Percentiles rank a stretch among this genome's conserved stretches.
Conservation (phyloP, 1,140 invertebrate genomes). For the Geopemphigus sp. region DNA sequence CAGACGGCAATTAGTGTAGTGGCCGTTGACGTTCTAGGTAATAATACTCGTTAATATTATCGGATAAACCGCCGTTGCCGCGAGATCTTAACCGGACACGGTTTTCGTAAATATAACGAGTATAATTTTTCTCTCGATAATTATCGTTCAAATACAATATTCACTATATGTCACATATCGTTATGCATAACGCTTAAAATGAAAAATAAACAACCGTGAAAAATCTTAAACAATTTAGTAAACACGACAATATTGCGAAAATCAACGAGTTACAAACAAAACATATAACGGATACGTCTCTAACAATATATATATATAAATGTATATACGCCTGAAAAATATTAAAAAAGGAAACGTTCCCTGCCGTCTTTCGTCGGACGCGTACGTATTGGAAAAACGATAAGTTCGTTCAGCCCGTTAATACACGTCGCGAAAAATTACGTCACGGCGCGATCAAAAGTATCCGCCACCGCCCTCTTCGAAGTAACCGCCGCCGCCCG, state of each 20-base stretch:
- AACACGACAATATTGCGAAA: conserved; percentile 11
- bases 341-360: no score
- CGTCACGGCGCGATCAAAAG: conserved; percentile 10
- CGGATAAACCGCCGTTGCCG: no score
- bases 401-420: no score
- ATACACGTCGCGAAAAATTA: no score
- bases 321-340: no score
- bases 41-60: no score
- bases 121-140: not conserved
- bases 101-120: no score
- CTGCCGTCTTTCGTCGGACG: not conserved
- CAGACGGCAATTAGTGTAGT: no score
- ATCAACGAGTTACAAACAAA: not conserved
- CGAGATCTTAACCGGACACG: no score
- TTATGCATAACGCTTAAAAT: not conserved
- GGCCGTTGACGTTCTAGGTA: no score
- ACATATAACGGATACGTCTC: not conserved
- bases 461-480: conserved; percentile 45
- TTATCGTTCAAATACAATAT: conserved; percentile 11
- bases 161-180: not conserved
- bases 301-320: not conserved
- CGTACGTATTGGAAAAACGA: not conserved
- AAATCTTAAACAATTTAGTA: conserved; percentile 9
- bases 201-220: not conserved
- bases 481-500: conserved; percentile 47